Evolutionary conservation across 2,888 invertebrate species (phyloP).

Genomic region (Drosophila siamana): DNA sequence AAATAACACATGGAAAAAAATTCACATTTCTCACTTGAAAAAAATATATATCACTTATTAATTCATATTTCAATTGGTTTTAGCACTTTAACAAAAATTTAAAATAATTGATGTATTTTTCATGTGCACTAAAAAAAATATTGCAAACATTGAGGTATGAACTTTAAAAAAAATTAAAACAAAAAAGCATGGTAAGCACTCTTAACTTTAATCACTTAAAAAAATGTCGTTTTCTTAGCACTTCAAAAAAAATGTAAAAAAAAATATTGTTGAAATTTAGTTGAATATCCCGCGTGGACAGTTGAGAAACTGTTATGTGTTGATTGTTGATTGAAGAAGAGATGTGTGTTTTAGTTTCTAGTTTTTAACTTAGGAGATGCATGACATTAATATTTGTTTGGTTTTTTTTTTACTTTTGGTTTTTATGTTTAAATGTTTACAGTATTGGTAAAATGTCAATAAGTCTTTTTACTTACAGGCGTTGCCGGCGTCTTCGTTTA

Average conservation of each 20-base stretch:
- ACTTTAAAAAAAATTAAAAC: not conserved
- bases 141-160: not conserved
- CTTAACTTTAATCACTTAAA: constrained; percentile 39
- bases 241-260: constrained; percentile 35
- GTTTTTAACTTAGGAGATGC: constrained; percentile 48
- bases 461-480: constrained; percentile 75
- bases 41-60: constrained; percentile 18
- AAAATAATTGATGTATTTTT: constrained; percentile 5
- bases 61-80: too few relatives aligned
- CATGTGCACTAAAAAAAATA: constrained; percentile 36
- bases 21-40: constrained; percentile 35
- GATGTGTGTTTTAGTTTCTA: constrained; percentile 30
- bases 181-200: not conserved
- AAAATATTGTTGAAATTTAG: constrained; percentile 3
- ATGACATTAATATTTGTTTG: constrained; percentile 31
- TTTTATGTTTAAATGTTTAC: constrained; percentile 6
- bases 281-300: constrained; percentile 36
- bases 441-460: constrained; percentile 41
- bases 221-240: constrained; percentile 29
- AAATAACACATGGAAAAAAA: constrained; percentile 21
- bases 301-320: constrained; percentile 11
- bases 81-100: constrained; percentile 40
- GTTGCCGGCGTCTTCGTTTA: constrained; percentile 70
- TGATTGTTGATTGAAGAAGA: constrained; percentile 35
- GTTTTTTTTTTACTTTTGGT: constrained; percentile 14